Evolutionary conservation across 1,140 invertebrate species (phyloP).

Genomic region (Neotoxoptera formosana): DNA sequence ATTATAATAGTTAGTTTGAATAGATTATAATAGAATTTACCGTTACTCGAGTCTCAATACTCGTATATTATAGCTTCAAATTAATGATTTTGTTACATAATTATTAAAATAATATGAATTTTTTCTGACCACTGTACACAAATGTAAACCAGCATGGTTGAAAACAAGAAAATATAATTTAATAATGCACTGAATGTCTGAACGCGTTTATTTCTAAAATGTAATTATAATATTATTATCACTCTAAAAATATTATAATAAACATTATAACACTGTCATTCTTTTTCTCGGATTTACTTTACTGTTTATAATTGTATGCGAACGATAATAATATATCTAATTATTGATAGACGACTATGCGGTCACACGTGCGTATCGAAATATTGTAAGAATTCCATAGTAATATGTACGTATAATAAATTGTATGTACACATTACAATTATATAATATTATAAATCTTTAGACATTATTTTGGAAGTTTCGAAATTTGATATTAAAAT

Average conservation of each 20-base stretch:
- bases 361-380: background rate
- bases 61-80: background rate
- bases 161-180: background rate
- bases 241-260: background rate
- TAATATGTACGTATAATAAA: background rate
- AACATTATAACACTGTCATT: background rate
- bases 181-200: background rate
- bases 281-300: background rate
- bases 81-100: background rate
- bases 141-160: background rate
- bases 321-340: background rate
- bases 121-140: background rate
- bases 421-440: background rate
- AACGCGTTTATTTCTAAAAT: background rate
- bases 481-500: background rate
- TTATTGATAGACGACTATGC: background rate
- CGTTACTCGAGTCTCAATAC: background rate
- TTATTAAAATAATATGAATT: background rate
- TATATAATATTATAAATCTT: background rate
- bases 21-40: no score
- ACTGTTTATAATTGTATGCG: background rate
- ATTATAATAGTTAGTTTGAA: no score
- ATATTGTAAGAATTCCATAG: background rate
- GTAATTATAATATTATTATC: background rate
- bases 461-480: background rate